These are phyloP conservation scores for Campoplex capitator DNA, from an alignment of 2,888 invertebrate genomes.

Conservation along the genomic window DNA sequence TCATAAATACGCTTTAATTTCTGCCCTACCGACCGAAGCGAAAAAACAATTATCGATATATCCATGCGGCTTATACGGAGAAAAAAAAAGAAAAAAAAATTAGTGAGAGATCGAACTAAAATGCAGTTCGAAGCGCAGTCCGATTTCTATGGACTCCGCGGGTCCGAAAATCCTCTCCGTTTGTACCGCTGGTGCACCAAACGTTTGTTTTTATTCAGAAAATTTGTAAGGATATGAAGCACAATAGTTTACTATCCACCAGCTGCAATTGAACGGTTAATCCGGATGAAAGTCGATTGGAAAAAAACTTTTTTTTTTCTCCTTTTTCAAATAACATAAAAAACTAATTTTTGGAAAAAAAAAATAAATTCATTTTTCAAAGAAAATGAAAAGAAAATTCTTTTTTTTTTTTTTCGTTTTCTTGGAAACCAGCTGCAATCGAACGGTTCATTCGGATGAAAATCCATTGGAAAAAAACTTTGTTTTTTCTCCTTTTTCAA, in stretches of 20 bases:
- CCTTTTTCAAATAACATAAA: too few relatives aligned
- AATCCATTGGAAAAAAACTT: background rate
- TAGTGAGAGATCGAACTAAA: too few relatives aligned
- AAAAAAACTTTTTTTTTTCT: too few relatives aligned
- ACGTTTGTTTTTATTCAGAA: background rate
- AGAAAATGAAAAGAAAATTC: too few relatives aligned
- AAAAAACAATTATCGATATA: too few relatives aligned
- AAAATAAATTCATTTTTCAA: too few relatives aligned
- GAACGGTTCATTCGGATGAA: background rate
- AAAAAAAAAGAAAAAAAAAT: too few relatives aligned
- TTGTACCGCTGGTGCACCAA: background rate
- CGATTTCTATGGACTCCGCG: background rate
- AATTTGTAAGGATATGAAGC: background rate
- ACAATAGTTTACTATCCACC: background rate
- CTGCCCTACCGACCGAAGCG: too few relatives aligned
- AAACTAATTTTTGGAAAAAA: too few relatives aligned
- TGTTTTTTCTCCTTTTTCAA: too few relatives aligned
- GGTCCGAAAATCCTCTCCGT: background rate
- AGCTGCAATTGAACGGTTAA: background rate
- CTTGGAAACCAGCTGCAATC: background rate
- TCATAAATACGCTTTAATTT: too few relatives aligned
- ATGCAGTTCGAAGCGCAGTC: background rate
- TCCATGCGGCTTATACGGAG: too few relatives aligned
- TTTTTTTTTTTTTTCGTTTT: background rate
- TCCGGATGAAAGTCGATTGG: background rate